Percentiles rank a stretch among this genome's conserved stretches.
These are phyloP conservation scores for Sepioteuthis lessoniana DNA, from an alignment of 2,888 invertebrate species.

Conservation along the genomic window DNA sequence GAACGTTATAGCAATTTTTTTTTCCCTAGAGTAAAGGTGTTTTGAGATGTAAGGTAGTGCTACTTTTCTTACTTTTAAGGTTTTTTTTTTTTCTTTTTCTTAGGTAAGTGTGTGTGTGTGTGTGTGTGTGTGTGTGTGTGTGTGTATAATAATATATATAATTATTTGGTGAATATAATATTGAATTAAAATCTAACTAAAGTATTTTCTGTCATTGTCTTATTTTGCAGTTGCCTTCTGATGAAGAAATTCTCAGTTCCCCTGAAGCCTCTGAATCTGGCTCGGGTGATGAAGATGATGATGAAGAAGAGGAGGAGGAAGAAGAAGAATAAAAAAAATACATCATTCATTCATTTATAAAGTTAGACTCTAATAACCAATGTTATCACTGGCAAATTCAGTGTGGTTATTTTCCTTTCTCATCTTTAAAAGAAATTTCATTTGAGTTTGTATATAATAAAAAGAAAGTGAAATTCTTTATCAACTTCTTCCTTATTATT, in stretches of 20 bases:
- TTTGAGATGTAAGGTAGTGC: too few species aligned
- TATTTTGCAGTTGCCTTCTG: slow-evolving; percentile 61
- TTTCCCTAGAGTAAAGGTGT: too few species aligned
- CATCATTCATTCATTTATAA: not conserved
- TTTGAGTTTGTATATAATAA: not conserved
- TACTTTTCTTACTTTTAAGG: too few species aligned
- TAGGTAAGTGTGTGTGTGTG: too few species aligned
- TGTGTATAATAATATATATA: too few species aligned
- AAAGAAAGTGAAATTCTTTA: not conserved
- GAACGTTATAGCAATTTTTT: too few species aligned
- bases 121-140: too few species aligned
- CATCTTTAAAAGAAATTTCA: not conserved
- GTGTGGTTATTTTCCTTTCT: not conserved
- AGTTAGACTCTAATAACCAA: not conserved
- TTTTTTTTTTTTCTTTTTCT: too few species aligned
- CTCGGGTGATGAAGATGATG: not conserved
- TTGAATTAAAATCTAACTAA: too few species aligned
- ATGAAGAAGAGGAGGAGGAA: not conserved
- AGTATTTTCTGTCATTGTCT: not conserved
- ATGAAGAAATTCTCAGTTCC: slow-evolving; percentile 63
- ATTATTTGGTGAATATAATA: too few species aligned
- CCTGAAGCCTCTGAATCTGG: slow-evolving; percentile 56
- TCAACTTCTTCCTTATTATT: too few species aligned
- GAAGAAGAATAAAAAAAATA: not conserved
- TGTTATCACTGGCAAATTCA: not conserved